phyloP scores from a whole-genome alignment of 2,113 vertebrate genomes.

The Siphamia tubifer region DNA sequence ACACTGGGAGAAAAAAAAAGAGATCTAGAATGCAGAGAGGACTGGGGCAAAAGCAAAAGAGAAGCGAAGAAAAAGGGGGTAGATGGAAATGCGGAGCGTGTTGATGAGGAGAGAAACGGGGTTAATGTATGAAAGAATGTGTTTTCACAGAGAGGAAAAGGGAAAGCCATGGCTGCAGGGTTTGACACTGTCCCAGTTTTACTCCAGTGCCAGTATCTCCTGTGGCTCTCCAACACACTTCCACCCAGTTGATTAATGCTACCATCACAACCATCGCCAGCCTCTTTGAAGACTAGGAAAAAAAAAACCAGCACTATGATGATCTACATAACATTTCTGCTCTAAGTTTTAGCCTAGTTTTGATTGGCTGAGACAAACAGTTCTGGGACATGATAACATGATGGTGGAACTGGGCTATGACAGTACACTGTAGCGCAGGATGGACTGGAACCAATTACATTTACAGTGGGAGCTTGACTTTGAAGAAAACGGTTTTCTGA shows the following conservation, averaged over 20 bases:
- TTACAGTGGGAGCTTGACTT: background rate
- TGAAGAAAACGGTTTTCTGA: slow-evolving; percentile 1
- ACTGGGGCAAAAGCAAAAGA: background rate
- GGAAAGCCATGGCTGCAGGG: slow-evolving; percentile 65
- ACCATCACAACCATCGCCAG: slow-evolving; percentile 57
- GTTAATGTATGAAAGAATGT: slow-evolving; percentile 69
- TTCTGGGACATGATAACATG: slow-evolving; percentile 40
- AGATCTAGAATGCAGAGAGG: background rate
- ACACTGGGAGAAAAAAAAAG: background rate
- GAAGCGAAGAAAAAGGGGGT: background rate
- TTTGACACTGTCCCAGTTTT: slow-evolving; percentile 75
- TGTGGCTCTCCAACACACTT: slow-evolving; percentile 66
- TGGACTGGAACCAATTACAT: background rate
- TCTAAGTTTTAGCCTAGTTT: slow-evolving; percentile 52
- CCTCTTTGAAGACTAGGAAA: slow-evolving; percentile 54
- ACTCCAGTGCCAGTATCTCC: slow-evolving; percentile 63
- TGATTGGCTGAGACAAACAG: slow-evolving; percentile 37
- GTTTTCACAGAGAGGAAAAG: slow-evolving; percentile 45
- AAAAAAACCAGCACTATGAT: slow-evolving; percentile 1
- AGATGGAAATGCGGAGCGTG: slow-evolving; percentile 5
- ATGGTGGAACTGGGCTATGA: slow-evolving; percentile 37
- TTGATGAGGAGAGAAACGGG: slow-evolving; percentile 63
- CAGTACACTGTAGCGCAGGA: slow-evolving; percentile 4
- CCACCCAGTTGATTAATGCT: slow-evolving; percentile 71
- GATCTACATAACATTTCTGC: slow-evolving; percentile 50